Conservation (phyloP, 1,140 invertebrate genomes). For the Tachypleus tridentatus region DNA sequence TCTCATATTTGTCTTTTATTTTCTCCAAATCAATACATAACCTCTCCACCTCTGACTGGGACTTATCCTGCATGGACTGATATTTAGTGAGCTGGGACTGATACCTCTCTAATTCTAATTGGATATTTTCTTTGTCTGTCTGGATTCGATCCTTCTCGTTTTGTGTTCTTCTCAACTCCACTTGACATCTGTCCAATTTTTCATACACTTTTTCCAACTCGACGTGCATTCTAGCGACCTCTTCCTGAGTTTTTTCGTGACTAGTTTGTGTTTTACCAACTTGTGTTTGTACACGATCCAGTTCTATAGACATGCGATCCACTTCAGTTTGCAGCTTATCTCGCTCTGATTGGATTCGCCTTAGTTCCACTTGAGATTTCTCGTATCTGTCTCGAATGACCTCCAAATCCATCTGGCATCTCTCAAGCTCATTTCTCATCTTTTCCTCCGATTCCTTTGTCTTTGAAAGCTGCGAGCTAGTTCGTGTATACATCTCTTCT, state of each 20-base stretch:
- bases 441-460: constrained; percentile 84
- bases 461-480: constrained; percentile 63
- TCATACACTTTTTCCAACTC: constrained; percentile 84
- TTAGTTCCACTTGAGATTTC: constrained; percentile 69
- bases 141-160: constrained; percentile 55
- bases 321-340: constrained; percentile 71
- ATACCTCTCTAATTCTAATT: constrained; percentile 62
- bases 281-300: constrained; percentile 48
- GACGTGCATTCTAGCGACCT: constrained; percentile 66
- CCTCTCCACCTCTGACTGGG: constrained; percentile 62
- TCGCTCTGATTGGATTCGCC: constrained; percentile 65
- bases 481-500: constrained; percentile 75
- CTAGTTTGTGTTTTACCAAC: constrained; percentile 64
- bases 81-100: constrained; percentile 62
- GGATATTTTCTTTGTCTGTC: constrained; percentile 55
- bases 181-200: constrained; percentile 69
- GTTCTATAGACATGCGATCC: constrained; percentile 68
- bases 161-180: constrained; percentile 66
- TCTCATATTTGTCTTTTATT: constrained; percentile 66
- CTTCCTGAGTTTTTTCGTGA: constrained; percentile 75
- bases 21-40: constrained; percentile 75
- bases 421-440: constrained; percentile 72
- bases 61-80: constrained; percentile 56
- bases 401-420: constrained; percentile 59
- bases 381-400: constrained; percentile 81